Conservation (phyloP, 2,888 invertebrate genomes). For the Erebia epiphron region DNA sequence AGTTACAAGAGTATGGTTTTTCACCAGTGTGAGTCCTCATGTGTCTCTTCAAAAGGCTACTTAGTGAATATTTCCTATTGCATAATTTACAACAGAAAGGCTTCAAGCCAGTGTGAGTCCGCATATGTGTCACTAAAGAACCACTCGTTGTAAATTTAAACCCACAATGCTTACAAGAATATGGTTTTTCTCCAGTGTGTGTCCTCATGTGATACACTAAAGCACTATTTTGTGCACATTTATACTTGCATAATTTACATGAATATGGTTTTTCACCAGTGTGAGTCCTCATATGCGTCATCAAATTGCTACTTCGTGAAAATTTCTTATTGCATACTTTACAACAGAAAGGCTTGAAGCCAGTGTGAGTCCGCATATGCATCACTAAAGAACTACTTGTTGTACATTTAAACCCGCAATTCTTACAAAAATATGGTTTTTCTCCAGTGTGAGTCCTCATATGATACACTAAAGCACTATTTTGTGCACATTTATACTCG, state of each 20-base stretch:
- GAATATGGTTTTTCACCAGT: too few species aligned
- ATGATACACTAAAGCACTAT: not conserved
- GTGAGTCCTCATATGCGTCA: too few species aligned
- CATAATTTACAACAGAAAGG: too few species aligned
- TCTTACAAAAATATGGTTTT: not conserved
- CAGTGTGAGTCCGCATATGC: conserved; percentile 38
- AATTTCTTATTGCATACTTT: too few species aligned
- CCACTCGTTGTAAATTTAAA: not conserved
- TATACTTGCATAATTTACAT: too few species aligned
- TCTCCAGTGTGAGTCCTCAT: not conserved
- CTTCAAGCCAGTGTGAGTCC: conserved; percentile 33
- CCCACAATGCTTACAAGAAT: not conserved
- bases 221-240: not conserved
- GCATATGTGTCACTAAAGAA: conserved; percentile 17
- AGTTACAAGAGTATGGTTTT: too few species aligned
- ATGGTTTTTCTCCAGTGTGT: not conserved
- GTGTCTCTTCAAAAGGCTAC: too few species aligned
- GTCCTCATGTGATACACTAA: not conserved
- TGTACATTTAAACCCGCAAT: not conserved
- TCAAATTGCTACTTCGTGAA: too few species aligned
- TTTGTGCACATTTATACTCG: not conserved
- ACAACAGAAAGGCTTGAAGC: too few species aligned
- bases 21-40: too few species aligned
- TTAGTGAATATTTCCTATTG: too few species aligned
- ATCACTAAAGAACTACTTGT: not conserved